phyloP scores from a whole-genome alignment of 1,140 invertebrate genomes.

The Antheraea pernyi region DNA sequence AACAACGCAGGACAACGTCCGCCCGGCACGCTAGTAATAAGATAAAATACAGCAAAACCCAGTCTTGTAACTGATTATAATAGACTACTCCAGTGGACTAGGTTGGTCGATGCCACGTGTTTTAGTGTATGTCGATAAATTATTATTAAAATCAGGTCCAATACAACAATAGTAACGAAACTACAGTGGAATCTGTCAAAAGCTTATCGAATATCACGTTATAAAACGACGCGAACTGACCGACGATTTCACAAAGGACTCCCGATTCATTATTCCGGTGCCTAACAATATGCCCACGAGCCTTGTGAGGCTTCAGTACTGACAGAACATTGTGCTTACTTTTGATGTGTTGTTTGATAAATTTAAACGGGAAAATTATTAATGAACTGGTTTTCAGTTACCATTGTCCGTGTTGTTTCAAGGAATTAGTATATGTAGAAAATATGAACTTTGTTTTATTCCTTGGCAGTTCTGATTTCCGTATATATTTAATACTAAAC shows the following conservation, averaged over 20 bases:
- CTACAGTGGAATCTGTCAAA: conserved; percentile 30
- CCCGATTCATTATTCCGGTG: conserved; percentile 32
- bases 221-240: conserved; percentile 47
- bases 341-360: conserved; percentile 1
- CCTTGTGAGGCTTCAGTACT: conserved; percentile 5
- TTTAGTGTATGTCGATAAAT: too few relatives aligned
- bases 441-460: too few relatives aligned
- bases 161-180: conserved; percentile 29
- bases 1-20: too few relatives aligned
- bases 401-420: too few relatives aligned
- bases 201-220: conserved; percentile 49
- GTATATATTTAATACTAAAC: too few relatives aligned
- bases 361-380: background rate
- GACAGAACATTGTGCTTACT: background rate
- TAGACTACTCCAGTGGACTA: too few relatives aligned
- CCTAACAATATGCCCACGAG: conserved; percentile 9
- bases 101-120: too few relatives aligned
- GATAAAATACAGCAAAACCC: too few relatives aligned
- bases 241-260: conserved; percentile 51
- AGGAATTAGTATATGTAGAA: too few relatives aligned
- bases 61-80: too few relatives aligned
- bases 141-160: conserved; percentile 5
- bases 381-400: background rate
- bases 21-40: too few relatives aligned
- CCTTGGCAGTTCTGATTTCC: too few relatives aligned